Evolutionary conservation across 2,797 vertebrate genomes (phyloP).

Genomic region (Rhynchotus rufescens): DNA sequence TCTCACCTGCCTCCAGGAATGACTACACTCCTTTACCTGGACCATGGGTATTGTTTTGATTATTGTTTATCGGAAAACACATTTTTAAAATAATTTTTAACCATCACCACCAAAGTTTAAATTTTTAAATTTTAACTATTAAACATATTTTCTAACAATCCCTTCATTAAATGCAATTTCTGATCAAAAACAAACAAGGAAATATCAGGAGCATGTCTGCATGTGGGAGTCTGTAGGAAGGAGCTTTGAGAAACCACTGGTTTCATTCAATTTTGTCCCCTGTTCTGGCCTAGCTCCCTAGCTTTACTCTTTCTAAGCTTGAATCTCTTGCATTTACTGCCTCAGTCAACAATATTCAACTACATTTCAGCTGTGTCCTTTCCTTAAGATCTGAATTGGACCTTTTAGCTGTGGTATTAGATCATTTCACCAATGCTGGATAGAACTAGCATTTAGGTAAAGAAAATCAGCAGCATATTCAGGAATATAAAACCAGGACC

Average conservation of each 20-base stretch:
- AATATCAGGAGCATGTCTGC: background rate
- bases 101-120: too few relatives aligned
- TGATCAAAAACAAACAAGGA: background rate
- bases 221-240: background rate
- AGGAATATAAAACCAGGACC: background rate
- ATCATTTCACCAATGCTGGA: background rate
- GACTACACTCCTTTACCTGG: background rate
- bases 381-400: background rate
- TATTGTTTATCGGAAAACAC: background rate
- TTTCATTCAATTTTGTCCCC: background rate
- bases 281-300: background rate
- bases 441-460: background rate
- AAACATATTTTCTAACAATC: too few relatives aligned
- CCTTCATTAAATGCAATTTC: slow-evolving; percentile 30
- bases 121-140: too few relatives aligned
- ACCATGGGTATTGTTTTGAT: background rate
- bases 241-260: background rate
- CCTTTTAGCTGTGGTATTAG: fast-evolving
- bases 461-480: background rate
- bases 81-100: too few relatives aligned
- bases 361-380: background rate
- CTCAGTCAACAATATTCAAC: background rate
- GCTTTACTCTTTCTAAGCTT: background rate
- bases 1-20: background rate
- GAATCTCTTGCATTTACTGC: background rate